A percentile compares a stretch with the other conserved stretches of the same genome.
Conservation (phyloP, 2,797 vertebrate genomes). For the Mus minutoides region DNA sequence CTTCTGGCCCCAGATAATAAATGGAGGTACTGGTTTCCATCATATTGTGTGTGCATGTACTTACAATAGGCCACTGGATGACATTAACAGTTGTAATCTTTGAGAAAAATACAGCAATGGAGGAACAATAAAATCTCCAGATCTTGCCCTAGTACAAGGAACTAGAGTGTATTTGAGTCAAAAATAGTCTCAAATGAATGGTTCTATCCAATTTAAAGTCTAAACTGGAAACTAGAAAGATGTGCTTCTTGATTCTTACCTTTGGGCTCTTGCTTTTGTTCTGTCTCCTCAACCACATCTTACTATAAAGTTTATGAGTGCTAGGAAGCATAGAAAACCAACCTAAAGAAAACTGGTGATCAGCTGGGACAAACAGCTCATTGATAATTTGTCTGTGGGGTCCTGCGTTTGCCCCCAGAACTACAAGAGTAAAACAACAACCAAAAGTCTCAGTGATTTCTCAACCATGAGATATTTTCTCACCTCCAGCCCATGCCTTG, state of each 20-base stretch:
- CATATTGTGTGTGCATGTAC: background rate
- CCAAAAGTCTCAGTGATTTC: background rate
- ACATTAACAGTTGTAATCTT: background rate
- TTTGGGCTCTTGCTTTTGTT: background rate
- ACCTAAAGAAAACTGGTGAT: background rate
- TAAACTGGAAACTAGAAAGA: background rate
- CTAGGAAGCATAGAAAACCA: background rate
- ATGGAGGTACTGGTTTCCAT: background rate
- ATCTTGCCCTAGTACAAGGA: background rate
- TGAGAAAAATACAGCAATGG: constrained; percentile 27
- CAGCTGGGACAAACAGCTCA: background rate
- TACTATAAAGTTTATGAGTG: background rate
- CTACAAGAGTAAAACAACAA: background rate
- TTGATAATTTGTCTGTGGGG: background rate
- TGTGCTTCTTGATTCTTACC: constrained; percentile 3
- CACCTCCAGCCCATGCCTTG: too few species aligned
- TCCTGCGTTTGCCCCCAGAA: background rate
- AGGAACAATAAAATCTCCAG: background rate
- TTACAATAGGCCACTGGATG: background rate
- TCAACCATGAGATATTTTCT: background rate
- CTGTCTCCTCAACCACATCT: background rate
- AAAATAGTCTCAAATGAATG: constrained; percentile 15
- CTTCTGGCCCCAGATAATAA: constrained; percentile 1
- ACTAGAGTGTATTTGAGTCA: background rate
- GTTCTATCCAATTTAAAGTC: background rate